Base-by-base conservation (phyloP, 2,113 vertebrate species). In the Mirounga angustirostris region DNA sequence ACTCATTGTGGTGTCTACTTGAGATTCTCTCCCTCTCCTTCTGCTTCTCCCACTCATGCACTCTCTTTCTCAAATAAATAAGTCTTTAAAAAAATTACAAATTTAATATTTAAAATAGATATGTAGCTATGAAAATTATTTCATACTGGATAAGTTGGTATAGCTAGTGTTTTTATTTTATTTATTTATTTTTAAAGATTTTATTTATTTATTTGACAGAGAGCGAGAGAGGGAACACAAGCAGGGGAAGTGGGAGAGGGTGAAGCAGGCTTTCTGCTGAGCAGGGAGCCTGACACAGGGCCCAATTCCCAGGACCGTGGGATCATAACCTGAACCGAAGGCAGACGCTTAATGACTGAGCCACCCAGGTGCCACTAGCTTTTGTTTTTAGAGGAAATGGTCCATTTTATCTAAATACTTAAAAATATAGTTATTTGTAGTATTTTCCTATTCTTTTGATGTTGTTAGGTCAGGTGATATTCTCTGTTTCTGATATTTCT, bases 161-260 rank as follows among this genome's bases (percentile, higher is more conserved):
- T 92, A 61, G 14, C 88, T 84, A 81, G 65, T 81, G 19, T 65
- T 54, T 96, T 67, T 85, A 19, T 91, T 76, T 85, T 59, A 73
- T 89, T 56, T 74, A 19, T 46, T 46, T 74, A 19, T 46, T 46
- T 46, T 46, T 46, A 46, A 46, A 46, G 7, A 46, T 46, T 46
- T 46, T 46, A 46, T 46, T 46, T 9, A 46, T 46, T 46, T 46
- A 46, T 46, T 46, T 46, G 46, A 46, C 46, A 46, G 46, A 46
- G 46, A 46, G 46, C 46, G 7, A 46, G 46, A 46, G 46, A 46
- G 7, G 46, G 46, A 46, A 9, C 46, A 46, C 46, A 46, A 46
- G 7, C 46, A 46, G 46, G 46, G 46, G 46, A 46, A 9, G 46
- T 46, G 46, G 46, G 46, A 46, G 46, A 46, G 46, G 46, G 46